phyloP scores from a whole-genome alignment of 1,140 invertebrate genomes.

The Ips typographus region DNA sequence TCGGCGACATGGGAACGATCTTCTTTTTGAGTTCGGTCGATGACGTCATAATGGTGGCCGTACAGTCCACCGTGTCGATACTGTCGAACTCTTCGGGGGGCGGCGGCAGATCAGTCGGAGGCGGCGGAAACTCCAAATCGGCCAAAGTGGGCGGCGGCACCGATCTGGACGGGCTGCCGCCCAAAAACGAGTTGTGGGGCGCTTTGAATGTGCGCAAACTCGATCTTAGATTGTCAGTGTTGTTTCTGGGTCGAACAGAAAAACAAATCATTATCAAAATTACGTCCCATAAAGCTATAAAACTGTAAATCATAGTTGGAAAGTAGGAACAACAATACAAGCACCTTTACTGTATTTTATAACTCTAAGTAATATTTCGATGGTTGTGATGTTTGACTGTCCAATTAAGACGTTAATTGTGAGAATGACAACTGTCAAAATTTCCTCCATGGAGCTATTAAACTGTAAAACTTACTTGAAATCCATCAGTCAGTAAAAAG shows the following conservation, averaged over 20 bases:
- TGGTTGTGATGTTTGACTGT: no score
- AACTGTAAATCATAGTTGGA: no score
- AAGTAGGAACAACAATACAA: no score
- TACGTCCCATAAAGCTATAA: no score
- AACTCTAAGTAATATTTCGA: no score
- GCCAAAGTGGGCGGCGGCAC: conserved; percentile 62
- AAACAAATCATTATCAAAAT: not conserved
- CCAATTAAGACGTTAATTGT: no score
- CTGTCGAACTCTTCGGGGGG: conserved; percentile 66
- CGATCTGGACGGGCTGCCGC: conserved; percentile 41
- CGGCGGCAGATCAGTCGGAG: conserved; percentile 75
- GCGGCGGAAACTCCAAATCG: conserved; percentile 83
- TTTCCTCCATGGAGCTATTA: no score
- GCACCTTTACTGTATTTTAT: no score
- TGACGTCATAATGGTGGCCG: conserved; percentile 46
- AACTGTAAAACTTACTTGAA: no score
- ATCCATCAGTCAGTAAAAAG: no score
- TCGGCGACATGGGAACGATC: conserved; percentile 52
- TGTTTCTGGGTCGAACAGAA: conserved; percentile 45
- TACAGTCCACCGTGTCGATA: conserved; percentile 47
- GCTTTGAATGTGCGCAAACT: conserved; percentile 58
- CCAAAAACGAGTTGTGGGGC: conserved; percentile 55
- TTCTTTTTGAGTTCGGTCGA: conserved; percentile 53
- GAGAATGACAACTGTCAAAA: no score
- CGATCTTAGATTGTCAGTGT: conserved; percentile 47